Conservation (phyloP, 2,888 invertebrate species). For the Drosophila infuscata region DNA sequence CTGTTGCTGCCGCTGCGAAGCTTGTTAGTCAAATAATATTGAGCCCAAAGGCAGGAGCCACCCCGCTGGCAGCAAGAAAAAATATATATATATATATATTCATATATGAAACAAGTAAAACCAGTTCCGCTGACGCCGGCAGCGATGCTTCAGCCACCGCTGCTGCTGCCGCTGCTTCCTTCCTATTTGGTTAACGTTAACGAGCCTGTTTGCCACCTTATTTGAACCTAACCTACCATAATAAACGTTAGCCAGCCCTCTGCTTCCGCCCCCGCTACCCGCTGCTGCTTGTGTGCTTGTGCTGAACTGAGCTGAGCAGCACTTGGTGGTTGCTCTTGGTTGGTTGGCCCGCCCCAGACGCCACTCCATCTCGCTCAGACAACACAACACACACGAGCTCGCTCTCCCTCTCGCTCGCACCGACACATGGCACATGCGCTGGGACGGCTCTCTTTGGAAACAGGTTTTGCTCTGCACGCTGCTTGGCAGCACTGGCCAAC, state of each 20-base stretch:
- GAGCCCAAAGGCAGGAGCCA: slow-evolving; percentile 49
- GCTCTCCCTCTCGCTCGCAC: slow-evolving; percentile 9
- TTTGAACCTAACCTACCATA: slow-evolving; percentile 84
- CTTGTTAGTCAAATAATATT: slow-evolving; percentile 39
- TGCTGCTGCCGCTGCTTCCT: slow-evolving; percentile 64
- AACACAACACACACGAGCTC: slow-evolving; percentile 5
- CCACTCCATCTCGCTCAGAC: slow-evolving; percentile 31
- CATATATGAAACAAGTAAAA: slow-evolving; percentile 54
- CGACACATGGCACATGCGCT: slow-evolving; percentile 10
- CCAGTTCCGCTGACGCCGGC: slow-evolving; percentile 54
- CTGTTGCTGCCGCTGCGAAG: slow-evolving; percentile 29
- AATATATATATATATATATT: not conserved
- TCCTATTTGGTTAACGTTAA: slow-evolving; percentile 78
- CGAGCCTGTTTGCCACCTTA: slow-evolving; percentile 79
- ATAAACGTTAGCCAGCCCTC: slow-evolving; percentile 62
- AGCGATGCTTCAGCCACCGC: slow-evolving; percentile 26
- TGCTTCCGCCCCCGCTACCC: slow-evolving; percentile 8
- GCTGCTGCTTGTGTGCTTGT: slow-evolving; percentile 12
- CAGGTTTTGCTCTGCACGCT: slow-evolving; percentile 50
- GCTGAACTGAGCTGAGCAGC: slow-evolving; percentile 14
- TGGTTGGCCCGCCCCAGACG: slow-evolving; percentile 50
- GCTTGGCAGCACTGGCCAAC: slow-evolving; percentile 78
- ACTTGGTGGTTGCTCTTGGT: slow-evolving; percentile 34
- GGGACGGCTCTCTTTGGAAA: slow-evolving; percentile 49
- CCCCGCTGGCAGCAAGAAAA: slow-evolving; percentile 47